Evolutionary conservation across 2,797 vertebrate species (phyloP).

Genomic region (Garrulus glandarius): DNA sequence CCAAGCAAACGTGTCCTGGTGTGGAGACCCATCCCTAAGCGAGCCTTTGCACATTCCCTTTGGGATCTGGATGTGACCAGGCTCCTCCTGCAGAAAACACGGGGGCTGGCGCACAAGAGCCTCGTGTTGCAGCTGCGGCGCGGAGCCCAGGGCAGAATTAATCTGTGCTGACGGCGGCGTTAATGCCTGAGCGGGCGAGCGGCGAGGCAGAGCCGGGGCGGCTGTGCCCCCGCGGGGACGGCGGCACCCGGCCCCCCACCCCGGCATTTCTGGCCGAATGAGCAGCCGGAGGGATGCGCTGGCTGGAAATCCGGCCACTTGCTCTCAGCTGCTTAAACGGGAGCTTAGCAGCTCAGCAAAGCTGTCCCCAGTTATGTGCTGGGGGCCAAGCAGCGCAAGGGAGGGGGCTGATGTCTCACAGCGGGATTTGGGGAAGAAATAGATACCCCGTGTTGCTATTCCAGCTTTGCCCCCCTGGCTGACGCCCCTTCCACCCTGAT

Average conservation of each 20-base stretch:
- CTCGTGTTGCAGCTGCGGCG: accelerated
- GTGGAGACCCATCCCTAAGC: background rate
- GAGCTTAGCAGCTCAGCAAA: slow-evolving; percentile 15
- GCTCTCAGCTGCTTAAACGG: background rate
- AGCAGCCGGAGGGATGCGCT: background rate
- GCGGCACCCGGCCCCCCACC: background rate
- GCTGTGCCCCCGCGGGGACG: background rate
- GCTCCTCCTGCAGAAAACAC: background rate
- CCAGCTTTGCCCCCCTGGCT: background rate
- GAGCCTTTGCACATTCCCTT: background rate
- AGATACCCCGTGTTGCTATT: accelerated
- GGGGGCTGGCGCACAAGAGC: accelerated
- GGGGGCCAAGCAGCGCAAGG: background rate
- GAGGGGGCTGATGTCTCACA: background rate
- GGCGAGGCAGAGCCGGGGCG: background rate
- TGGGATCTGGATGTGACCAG: accelerated
- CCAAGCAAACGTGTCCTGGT: accelerated
- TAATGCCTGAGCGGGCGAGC: background rate
- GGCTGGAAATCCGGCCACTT: background rate
- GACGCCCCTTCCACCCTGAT: accelerated
- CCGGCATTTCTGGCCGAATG: background rate
- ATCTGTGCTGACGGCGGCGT: background rate
- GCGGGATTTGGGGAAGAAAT: background rate
- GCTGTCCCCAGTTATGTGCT: background rate
- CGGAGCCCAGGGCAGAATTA: background rate